phyloP scores from a whole-genome alignment of 2,113 vertebrate genomes.

The Corythornis cristatus region DNA sequence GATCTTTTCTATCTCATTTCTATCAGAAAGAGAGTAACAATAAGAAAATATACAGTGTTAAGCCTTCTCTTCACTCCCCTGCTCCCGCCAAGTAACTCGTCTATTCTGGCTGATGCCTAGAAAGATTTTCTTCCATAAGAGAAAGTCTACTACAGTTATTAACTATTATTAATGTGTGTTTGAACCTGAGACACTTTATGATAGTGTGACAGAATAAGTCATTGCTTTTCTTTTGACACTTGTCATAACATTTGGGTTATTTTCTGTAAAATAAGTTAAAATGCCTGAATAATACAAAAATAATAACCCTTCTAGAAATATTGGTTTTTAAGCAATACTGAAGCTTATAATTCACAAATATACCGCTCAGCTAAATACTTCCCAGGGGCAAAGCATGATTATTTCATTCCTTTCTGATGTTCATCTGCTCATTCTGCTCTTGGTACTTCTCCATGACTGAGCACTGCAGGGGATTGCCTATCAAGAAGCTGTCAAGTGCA shows the following conservation, averaged over 20 bases:
- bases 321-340: background rate
- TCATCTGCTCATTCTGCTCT: background rate
- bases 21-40: background rate
- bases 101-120: background rate
- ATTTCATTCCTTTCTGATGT: background rate
- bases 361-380: background rate
- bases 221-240: background rate
- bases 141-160: background rate
- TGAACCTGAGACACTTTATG: background rate
- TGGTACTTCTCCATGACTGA: background rate
- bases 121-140: background rate
- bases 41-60: background rate
- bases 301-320: background rate
- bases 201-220: background rate
- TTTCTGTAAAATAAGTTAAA: background rate
- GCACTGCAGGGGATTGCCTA: fast-evolving
- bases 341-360: background rate
- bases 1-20: background rate
- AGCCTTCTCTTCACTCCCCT: background rate
- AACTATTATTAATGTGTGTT: background rate
- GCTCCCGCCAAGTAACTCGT: background rate
- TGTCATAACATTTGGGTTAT: background rate
- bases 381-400: fast-evolving
- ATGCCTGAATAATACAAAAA: background rate
- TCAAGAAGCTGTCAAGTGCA: fast-evolving